These are phyloP conservation scores for Lagocephalus sceleratus DNA, from an alignment of 2,797 vertebrate genomes.

Conservation along the genomic window DNA sequence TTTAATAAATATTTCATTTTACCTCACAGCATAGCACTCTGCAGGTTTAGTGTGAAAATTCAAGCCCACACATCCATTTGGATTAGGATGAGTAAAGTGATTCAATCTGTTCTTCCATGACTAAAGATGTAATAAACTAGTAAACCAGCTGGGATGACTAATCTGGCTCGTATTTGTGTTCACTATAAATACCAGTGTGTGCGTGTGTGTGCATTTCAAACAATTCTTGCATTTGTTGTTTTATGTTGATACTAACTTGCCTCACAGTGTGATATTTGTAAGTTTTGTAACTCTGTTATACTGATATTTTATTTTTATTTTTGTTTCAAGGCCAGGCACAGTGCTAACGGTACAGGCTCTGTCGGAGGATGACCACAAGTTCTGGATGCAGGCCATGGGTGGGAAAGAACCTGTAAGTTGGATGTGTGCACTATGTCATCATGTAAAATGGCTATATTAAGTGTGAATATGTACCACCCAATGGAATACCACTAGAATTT, in stretches of 20 bases:
- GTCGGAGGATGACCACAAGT: constrained; percentile 91
- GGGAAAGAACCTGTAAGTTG: constrained; percentile 93
- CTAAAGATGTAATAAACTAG: constrained; percentile 13
- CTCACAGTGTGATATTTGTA: constrained; percentile 1
- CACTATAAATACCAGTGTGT: constrained; percentile 23
- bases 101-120: constrained; percentile 28
- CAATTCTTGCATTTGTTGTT: constrained; percentile 5
- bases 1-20: constrained; percentile 43
- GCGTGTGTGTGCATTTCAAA: neutral
- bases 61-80: constrained; percentile 35
- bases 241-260: constrained; percentile 9
- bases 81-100: constrained; percentile 33
- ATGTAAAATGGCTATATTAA: neutral
- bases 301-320: constrained; percentile 30
- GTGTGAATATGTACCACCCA: no score
- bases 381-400: constrained; percentile 95
- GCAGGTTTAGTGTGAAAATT: constrained; percentile 50
- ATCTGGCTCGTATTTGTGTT: constrained; percentile 25
- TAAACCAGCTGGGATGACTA: constrained; percentile 30
- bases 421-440: neutral
- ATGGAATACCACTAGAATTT: no score
- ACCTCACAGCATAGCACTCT: constrained; percentile 42
- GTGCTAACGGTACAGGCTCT: constrained; percentile 90
- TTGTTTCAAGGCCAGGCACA: constrained; percentile 82
- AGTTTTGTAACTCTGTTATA: constrained; percentile 8